Percentiles rank a stretch among this genome's conserved stretches.
phyloP scores from a whole-genome alignment of 2,888 invertebrate genomes.

The Lasiommata megera region DNA sequence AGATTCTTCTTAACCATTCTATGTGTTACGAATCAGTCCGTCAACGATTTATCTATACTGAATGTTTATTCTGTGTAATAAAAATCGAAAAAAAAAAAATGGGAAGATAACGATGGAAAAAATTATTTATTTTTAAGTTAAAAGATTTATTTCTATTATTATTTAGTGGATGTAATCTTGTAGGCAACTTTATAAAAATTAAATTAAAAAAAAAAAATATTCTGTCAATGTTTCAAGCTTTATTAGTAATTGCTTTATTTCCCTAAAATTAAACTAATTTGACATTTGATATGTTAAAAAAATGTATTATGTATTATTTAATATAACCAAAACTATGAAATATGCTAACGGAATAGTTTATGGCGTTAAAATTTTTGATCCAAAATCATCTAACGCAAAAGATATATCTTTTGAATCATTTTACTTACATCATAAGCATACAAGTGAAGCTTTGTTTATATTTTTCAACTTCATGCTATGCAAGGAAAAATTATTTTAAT shows the following conservation, averaged over 20 bases:
- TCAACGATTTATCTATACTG: slow-evolving; percentile 20
- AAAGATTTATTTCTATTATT: slow-evolving; percentile 25
- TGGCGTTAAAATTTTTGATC: too few species aligned
- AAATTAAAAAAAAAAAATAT: not conserved
- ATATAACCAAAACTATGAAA: too few species aligned
- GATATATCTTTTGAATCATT: too few species aligned
- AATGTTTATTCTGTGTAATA: slow-evolving; percentile 14
- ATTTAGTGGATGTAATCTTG: slow-evolving; percentile 5
- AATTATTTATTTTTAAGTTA: slow-evolving; percentile 27
- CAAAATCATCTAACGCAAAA: too few species aligned
- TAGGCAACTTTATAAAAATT: not conserved
- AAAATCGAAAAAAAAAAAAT: slow-evolving; percentile 6
- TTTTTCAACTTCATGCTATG: too few species aligned
- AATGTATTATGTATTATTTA: too few species aligned
- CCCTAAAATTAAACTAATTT: slow-evolving; percentile 4
- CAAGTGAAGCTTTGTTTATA: too few species aligned
- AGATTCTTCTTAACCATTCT: slow-evolving; percentile 19
- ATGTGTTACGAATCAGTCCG: slow-evolving; percentile 12
- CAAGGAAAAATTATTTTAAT: too few species aligned
- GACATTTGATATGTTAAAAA: too few species aligned
- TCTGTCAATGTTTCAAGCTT: not conserved
- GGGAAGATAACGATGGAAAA: slow-evolving; percentile 8
- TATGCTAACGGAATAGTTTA: too few species aligned
- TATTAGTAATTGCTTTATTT: slow-evolving; percentile 1
- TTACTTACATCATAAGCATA: too few species aligned